Base-by-base conservation (phyloP, 2,113 vertebrate genomes). In the Patagioenas fasciata region DNA sequence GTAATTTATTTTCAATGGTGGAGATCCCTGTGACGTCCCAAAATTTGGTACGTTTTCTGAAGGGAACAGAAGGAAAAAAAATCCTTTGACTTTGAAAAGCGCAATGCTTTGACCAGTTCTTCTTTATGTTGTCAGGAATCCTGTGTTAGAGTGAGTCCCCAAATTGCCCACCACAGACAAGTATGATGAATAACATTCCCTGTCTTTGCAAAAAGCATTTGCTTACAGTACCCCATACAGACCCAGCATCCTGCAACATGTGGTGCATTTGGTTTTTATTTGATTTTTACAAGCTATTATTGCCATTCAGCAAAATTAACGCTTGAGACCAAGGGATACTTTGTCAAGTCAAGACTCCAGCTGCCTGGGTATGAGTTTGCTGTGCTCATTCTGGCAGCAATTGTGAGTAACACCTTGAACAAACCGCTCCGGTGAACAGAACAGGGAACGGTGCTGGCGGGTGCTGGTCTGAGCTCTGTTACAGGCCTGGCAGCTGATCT, bases 251-350 rank as follows among this genome's bases (percentile, higher is more conserved):
- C 53, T 15, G 13, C 54, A 75, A 38, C 50, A 34, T 4, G 23
- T 0, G 0, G 25, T 79, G 38, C 34, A 28, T 71, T 90, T 79
- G 83, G 11, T 12, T 90, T 95, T 85, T 57, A 32, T 91, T 84
- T 84, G 57, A 48, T 13, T 72, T 92, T 92, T 82, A 61, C 73
- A 79, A 82, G 50, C 73, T 60, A 19, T 86, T 80, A 69, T 82
- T 82, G 73, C 66, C 62, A 47, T 88, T 93, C 73, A 84, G 73
- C 70, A 80, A 88, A 95, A 80, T 66, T 25, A 66, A 42, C 86
- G 65, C 50, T 67, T 79, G 69, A 54, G 65, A 92, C 57, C 28
- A 57, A 86, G 40, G 32, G 38, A 32, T 28, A 20, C 42, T 67
- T 78, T 69, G 48, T 90, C 57, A 85, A 89, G 71, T 82, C 48